Conservation (phyloP, 1,140 invertebrate species). For the Orussus abietinus region DNA sequence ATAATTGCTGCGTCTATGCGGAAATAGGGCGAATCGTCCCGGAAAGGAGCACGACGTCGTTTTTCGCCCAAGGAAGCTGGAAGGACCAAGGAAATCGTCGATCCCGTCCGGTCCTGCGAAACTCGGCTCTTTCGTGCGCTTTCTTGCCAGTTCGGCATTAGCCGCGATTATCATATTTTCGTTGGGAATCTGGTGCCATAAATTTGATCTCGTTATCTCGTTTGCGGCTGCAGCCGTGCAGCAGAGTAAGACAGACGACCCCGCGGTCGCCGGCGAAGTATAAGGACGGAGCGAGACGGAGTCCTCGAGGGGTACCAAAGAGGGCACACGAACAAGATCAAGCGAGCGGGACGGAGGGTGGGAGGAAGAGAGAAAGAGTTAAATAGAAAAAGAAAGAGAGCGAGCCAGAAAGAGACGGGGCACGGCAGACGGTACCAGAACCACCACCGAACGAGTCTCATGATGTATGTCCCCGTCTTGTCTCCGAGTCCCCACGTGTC, state of each 20-base stretch:
- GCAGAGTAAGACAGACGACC: constrained; percentile 27
- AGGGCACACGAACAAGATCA: constrained; percentile 13
- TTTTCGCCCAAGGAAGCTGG: too few relatives aligned
- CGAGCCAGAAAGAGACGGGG: constrained; percentile 13
- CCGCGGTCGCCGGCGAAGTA: constrained; percentile 17
- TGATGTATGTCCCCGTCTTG: constrained; percentile 52
- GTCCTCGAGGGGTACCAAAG: constrained; percentile 6
- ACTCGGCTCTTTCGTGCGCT: too few relatives aligned
- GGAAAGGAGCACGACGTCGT: too few relatives aligned
- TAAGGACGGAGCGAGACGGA: constrained; percentile 14
- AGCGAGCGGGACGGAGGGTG: constrained; percentile 8
- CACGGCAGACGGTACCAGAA: constrained; percentile 9
- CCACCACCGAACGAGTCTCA: constrained; percentile 34
- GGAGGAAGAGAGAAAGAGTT: constrained; percentile 15
- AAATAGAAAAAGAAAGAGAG: constrained; percentile 17
- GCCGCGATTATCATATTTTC: constrained; percentile 52
- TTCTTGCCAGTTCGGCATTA: constrained; percentile 41
- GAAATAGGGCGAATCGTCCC: too few relatives aligned
- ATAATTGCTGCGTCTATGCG: too few relatives aligned
- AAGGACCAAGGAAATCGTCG: too few relatives aligned
- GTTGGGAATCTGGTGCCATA: constrained; percentile 48
- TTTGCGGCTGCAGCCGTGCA: constrained; percentile 42
- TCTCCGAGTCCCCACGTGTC: constrained; percentile 38
- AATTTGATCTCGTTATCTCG: constrained; percentile 57
- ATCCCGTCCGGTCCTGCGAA: too few relatives aligned